A percentile compares a stretch with the other conserved stretches of the same genome.
Evolutionary conservation across 2,797 vertebrate genomes (phyloP).

Genomic region (Mormyrops attenuatus): DNA sequence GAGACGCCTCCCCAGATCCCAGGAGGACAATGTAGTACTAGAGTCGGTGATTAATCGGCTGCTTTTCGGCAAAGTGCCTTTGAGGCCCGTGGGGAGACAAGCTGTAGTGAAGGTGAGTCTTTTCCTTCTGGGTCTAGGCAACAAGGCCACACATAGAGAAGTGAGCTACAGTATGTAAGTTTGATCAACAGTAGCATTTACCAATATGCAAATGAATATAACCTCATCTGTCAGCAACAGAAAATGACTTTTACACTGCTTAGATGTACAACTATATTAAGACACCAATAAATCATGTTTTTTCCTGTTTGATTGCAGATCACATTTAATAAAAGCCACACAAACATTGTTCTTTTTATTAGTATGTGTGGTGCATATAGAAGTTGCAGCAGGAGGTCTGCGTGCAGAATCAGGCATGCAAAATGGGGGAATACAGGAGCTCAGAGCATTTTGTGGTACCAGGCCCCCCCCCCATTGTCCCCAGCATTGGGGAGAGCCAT

Average conservation of each 20-base stretch:
- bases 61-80: conserved; percentile 23
- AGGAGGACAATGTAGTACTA: not conserved
- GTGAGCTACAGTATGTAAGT: not conserved
- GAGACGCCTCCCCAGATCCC: not conserved
- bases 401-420: not conserved
- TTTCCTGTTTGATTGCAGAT: not conserved
- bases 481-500: not conserved
- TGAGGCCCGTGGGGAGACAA: conserved; percentile 6
- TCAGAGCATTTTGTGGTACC: not conserved
- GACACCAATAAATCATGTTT: not conserved
- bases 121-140: not conserved
- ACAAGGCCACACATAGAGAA: not conserved
- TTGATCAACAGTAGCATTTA: not conserved
- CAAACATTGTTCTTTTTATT: not conserved
- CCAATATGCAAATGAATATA: not conserved
- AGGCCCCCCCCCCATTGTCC: not conserved
- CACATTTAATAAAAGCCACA: not conserved
- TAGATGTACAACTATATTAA: not conserved
- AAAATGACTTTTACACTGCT: not conserved
- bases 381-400: not conserved
- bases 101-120: conserved; percentile 17
- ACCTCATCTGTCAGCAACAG: not conserved
- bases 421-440: not conserved
- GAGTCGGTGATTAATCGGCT: conserved; percentile 17
- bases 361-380: not conserved